Percentiles rank a stretch among this genome's conserved stretches.
phyloP scores from a whole-genome alignment of 2,888 invertebrate species.

The Lasioglossum marginatum region DNA sequence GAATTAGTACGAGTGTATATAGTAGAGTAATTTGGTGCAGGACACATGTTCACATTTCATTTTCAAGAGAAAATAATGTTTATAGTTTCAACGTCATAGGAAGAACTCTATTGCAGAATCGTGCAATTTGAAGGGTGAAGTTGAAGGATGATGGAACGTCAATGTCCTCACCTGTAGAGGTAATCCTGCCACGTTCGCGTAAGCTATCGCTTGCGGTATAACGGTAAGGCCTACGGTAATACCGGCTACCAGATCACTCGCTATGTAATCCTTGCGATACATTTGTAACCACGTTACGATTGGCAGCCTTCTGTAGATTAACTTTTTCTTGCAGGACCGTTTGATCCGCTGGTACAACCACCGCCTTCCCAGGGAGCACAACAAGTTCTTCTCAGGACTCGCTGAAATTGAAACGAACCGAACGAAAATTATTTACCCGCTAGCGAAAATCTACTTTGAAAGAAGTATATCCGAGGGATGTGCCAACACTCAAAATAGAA shows the following conservation, averaged over 20 bases:
- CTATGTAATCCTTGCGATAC: conserved; percentile 88
- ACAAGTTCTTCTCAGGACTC: conserved; percentile 59
- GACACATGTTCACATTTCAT: background rate
- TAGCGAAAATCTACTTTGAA: background rate
- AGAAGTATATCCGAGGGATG: background rate
- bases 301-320: conserved; percentile 88
- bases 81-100: background rate
- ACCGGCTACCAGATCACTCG: conserved; percentile 93
- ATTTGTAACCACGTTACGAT: conserved; percentile 89
- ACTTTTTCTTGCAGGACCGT: conserved; percentile 87
- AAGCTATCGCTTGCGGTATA: conserved; percentile 88
- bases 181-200: conserved; percentile 86
- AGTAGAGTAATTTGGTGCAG: background rate
- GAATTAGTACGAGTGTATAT: background rate
- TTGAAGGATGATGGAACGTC: conserved; percentile 22
- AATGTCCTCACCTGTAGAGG: conserved; percentile 83
- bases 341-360: conserved; percentile 85
- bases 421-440: background rate
- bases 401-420: conserved; percentile 69
- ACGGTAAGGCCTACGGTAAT: conserved; percentile 90
- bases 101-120: background rate
- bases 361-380: conserved; percentile 71
- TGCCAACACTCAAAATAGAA: too few relatives aligned
- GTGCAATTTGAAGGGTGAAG: background rate
- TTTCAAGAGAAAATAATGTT: background rate